Evolutionary conservation across 2,888 invertebrate species (phyloP), one percentile per base, ranked within the genome.

Genomic region (Willowsia nigromaculata): DNA sequence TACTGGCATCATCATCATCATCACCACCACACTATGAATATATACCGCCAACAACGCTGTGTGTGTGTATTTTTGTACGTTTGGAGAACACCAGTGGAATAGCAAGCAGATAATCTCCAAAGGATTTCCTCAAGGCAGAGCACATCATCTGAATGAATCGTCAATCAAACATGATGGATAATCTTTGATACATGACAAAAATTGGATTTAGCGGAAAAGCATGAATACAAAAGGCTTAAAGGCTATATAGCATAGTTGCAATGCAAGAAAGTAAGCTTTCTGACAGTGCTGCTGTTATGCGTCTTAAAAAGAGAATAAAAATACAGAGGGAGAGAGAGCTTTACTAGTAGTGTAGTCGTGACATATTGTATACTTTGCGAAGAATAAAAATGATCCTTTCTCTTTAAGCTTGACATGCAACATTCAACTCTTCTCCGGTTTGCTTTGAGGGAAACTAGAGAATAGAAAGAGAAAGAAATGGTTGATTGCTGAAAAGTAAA

Each of bases 61-160:
- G 22, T 76, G 30, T 47, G 43, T 65, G 13, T 40, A n/a, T 40
- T 27, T 80, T 37, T 40, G 40, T 59, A 59, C 80, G 40, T 56
- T 80, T 56, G 59, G 59, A 59, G 59, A 80, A 80, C 88, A 89
- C 56, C 53, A 71, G 43, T 68, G 59, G 59, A 65, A 89, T 59
- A 85, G 74, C 82, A 89, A 81, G 53, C 43, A 85, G 82, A 89
- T 89, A 89, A 89, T 89, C 89, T 89, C 85, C 65, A 50, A 85
- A 89, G 89, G 85, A 85, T 85, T 89, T 89, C 85, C 85, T 74
- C 81, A 47, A 85, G 85, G 62, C 68, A 80, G 85, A 89, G 89
- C 84, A 85, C 89, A 85, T 89, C 85, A 90, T 90, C 76, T 90
- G 82, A 90, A 86, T 83, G 90, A 90, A 86, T 90, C 78, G 86